phyloP scores from a whole-genome alignment of 1,140 invertebrate species.

The Aricia agestis region DNA sequence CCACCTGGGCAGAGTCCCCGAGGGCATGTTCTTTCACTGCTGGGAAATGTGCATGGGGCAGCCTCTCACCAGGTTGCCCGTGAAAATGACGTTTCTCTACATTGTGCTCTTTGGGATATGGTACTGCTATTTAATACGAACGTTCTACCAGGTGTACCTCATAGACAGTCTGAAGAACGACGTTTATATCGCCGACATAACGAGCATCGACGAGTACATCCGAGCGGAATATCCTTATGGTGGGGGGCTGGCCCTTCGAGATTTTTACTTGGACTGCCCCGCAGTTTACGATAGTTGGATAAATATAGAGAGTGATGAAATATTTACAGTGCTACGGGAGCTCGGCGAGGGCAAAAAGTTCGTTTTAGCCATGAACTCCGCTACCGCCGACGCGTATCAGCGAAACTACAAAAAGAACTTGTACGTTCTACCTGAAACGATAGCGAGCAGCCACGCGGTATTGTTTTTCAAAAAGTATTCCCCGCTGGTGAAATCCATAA shows the following conservation, averaged over 20 bases:
- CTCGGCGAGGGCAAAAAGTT: conserved; percentile 49
- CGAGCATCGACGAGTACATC: conserved; percentile 47
- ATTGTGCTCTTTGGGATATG: conserved; percentile 49
- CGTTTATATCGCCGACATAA: conserved; percentile 40
- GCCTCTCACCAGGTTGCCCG: conserved; percentile 40
- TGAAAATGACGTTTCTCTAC: conserved; percentile 35
- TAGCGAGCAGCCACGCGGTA: conserved; percentile 41
- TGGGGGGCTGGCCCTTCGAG: conserved; percentile 48
- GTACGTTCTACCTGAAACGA: conserved; percentile 41
- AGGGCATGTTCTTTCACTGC: conserved; percentile 45
- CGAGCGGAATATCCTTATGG: conserved; percentile 46
- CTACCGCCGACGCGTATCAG: conserved; percentile 36
- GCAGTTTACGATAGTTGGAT: conserved; percentile 46
- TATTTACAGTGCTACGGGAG: conserved; percentile 34
- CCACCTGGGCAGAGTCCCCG: conserved; percentile 20
- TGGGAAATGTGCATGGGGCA: conserved; percentile 58
- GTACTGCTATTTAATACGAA: conserved; percentile 59
- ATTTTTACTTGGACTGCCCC: conserved; percentile 50
- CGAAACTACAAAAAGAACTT: conserved; percentile 35
- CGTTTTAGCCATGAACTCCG: conserved; percentile 51
- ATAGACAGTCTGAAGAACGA: conserved; percentile 51
- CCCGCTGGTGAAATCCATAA: conserved; percentile 39
- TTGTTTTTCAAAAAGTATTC: conserved; percentile 64
- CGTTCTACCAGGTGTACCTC: conserved; percentile 55
- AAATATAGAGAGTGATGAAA: conserved; percentile 39